phyloP scores from a whole-genome alignment of 2,888 invertebrate genomes.

The Diploptera punctata region DNA sequence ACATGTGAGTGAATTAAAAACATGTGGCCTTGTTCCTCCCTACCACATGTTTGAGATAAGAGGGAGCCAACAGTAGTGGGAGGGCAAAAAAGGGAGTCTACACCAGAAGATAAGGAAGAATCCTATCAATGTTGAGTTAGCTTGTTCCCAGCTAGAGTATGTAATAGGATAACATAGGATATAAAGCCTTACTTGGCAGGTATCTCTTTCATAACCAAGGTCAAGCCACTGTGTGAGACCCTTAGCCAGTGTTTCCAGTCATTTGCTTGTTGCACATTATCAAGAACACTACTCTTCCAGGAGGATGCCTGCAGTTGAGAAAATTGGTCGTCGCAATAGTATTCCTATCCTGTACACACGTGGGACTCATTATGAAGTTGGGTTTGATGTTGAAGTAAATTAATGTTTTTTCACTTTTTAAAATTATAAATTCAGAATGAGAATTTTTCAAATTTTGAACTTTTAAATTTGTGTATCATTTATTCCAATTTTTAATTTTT shows the following conservation, averaged over 20 bases:
- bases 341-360: constrained; percentile 79
- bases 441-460: too few relatives aligned
- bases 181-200: constrained; percentile 16
- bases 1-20: too few relatives aligned
- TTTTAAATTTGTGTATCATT: too few relatives aligned
- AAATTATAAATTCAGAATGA: too few relatives aligned
- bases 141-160: background rate
- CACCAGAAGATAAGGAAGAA: background rate
- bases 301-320: constrained; percentile 49
- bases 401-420: too few relatives aligned
- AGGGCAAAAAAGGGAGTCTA: background rate
- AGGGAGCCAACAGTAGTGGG: background rate
- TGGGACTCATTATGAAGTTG: constrained; percentile 87
- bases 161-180: constrained; percentile 12
- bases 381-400: constrained; percentile 88
- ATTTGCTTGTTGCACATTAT: background rate
- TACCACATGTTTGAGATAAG: background rate
- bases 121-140: background rate
- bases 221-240: background rate
- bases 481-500: too few relatives aligned
- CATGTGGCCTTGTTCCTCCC: too few relatives aligned
- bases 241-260: background rate
- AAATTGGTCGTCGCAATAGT: constrained; percentile 62
- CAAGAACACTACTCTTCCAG: background rate
- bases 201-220: constrained; percentile 16